Base-by-base conservation (phyloP, 2,888 invertebrate species). In the Stictocephala bisonia region DNA sequence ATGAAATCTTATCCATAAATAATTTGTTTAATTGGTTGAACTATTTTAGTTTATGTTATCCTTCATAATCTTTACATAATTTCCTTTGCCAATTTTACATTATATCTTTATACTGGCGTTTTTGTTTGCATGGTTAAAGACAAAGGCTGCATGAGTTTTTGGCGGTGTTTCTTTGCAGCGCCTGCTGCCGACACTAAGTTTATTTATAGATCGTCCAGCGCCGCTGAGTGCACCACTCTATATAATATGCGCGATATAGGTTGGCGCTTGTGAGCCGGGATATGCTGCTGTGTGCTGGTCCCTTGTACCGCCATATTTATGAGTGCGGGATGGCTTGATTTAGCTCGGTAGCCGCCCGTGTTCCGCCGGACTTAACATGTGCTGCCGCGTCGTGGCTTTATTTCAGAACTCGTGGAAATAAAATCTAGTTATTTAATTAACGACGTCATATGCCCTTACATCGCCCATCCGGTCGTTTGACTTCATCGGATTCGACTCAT, bases 241-340 rank as follows among this genome's bases (percentile, higher is more conserved):
- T 64, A 64, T 64, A 64, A 64, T 64, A 64, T 64, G 64, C 64
- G 27, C 44, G 44, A 64, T 64, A 41, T 64, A 64, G 60, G 60
- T 60, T 60, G 40, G 40, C 26, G 31, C 41, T 64, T 64, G 64
- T 44, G 44, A 40, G 44, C 44, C 64, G 22, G 44, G n/a, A n/a
- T n/a, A n/a, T n/a, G n/a, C n/a, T n/a, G n/a, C n/a, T n/a, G n/a
- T n/a, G 44, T 24, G 56, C 56, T 56, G 29, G 64, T n/a, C 20
- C 31, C 40, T 29, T 40, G 60, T 40, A 9, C 31, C 40, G 60
- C 27, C 60, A 44, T 64, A 64, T 64, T 64, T 64, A 64, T 64
- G 64, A 26, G 24, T 26, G 13, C 44, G 64, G 41, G 3, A 40
- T 24, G 64, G 40, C 41, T 64, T 64, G 64, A 64, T 64, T 64